These are phyloP conservation scores for Scatophagus argus DNA, from an alignment of 2,113 vertebrate species.

Conservation along the genomic window DNA sequence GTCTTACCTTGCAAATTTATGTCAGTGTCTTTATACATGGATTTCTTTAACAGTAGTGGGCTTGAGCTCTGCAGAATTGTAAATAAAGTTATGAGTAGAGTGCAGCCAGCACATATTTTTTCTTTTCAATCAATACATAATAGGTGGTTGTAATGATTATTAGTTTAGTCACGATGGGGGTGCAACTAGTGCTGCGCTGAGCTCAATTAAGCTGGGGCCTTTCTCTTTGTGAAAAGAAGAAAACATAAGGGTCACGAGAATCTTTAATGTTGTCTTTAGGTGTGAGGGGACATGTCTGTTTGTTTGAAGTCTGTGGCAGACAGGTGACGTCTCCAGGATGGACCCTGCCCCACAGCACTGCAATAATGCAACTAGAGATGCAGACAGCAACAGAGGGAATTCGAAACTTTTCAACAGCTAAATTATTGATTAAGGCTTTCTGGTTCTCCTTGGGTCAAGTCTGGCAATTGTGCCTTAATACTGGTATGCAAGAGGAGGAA, in stretches of 20 bases:
- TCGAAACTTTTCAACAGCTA: constrained; percentile 37
- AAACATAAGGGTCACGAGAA: background rate
- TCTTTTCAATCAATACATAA: background rate
- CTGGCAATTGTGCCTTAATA: background rate
- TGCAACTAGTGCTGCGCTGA: background rate
- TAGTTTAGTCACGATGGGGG: background rate
- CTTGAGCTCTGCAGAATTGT: constrained; percentile 81
- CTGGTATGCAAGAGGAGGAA: background rate
- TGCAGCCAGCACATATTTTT: background rate
- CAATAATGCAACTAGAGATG: constrained; percentile 36
- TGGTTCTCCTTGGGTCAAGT: background rate
- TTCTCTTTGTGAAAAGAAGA: background rate
- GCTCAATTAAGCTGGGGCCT: background rate
- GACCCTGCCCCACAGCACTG: background rate
- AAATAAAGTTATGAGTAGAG: constrained; percentile 1
- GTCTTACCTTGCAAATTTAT: constrained; percentile 87
- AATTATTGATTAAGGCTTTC: constrained; percentile 69
- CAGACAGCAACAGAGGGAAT: constrained; percentile 32
- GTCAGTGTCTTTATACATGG: constrained; percentile 88
- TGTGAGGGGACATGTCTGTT: background rate
- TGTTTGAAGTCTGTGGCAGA: background rate
- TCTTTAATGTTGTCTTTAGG: background rate
- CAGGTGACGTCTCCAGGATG: background rate
- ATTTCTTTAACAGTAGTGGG: constrained; percentile 87
- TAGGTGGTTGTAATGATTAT: background rate